Evolutionary conservation across 2,888 invertebrate species (phyloP).

Genomic region (Amphimallon solstitiale): DNA sequence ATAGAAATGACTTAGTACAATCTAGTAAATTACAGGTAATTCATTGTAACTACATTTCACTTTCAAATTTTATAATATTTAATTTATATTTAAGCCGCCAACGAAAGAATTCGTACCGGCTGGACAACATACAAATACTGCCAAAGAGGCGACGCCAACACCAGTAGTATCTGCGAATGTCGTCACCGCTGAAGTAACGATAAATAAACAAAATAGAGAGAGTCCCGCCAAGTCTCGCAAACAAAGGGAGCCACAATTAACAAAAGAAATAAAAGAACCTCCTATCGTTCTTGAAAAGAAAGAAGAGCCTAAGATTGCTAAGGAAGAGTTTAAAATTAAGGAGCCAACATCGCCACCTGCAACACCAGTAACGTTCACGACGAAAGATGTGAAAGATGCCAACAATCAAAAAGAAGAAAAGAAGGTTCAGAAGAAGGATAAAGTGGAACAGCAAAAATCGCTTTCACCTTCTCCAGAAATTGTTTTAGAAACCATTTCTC

Average conservation of each 20-base stretch:
- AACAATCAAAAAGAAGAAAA: slow-evolving; percentile 43
- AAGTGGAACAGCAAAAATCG: slow-evolving; percentile 28
- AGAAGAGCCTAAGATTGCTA: slow-evolving; percentile 26
- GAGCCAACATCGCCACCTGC: slow-evolving; percentile 17
- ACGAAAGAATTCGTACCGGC: slow-evolving; percentile 61
- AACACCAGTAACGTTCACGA: not conserved
- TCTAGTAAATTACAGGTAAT: slow-evolving; percentile 61
- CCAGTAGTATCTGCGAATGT: slow-evolving; percentile 78
- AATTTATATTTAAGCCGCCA: slow-evolving; percentile 53
- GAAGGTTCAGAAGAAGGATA: slow-evolving; percentile 40
- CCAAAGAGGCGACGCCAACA: slow-evolving; percentile 65
- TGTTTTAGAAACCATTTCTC: slow-evolving; percentile 29
- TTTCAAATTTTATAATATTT: slow-evolving; percentile 9
- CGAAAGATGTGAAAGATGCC: slow-evolving; percentile 31
- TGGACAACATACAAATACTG: slow-evolving; percentile 48
- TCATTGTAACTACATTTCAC: slow-evolving; percentile 18
- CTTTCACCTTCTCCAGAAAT: slow-evolving; percentile 13
- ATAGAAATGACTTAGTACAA: slow-evolving; percentile 56
- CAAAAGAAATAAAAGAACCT: slow-evolving; percentile 32
- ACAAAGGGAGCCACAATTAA: slow-evolving; percentile 45
- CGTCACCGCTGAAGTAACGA: slow-evolving; percentile 73
- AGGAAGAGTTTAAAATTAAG: slow-evolving; percentile 28
- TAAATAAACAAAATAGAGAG: slow-evolving; percentile 58
- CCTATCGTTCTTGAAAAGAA: slow-evolving; percentile 9
- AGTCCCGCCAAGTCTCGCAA: slow-evolving; percentile 60